Evolutionary conservation across 2,797 vertebrate genomes (phyloP).

Genomic region (Thripadectes ignobilis): DNA sequence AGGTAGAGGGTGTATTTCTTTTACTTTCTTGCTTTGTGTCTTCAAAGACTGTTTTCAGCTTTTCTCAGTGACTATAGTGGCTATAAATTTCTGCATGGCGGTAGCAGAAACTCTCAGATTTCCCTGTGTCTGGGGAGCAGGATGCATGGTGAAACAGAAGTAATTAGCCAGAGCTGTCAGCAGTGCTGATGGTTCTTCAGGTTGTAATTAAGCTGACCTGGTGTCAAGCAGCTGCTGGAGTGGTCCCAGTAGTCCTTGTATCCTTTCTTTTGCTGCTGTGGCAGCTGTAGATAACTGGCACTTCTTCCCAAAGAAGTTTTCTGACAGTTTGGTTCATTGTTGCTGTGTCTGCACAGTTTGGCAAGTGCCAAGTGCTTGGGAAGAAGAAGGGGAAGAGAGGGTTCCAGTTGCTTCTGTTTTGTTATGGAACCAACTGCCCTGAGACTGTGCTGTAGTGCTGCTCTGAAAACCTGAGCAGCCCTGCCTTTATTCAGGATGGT

Average conservation of each 20-base stretch:
- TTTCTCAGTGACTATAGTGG: neutral
- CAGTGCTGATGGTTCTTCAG: neutral
- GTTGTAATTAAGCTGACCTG: neutral
- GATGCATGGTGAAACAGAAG: neutral
- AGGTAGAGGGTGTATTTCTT: neutral
- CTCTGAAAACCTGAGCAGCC: neutral
- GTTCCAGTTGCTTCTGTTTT: neutral
- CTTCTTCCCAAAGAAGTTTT: neutral
- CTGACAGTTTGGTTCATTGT: neutral
- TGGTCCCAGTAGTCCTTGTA: neutral
- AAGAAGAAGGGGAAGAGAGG: neutral
- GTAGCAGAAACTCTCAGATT: neutral
- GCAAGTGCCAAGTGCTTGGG: fast-evolving
- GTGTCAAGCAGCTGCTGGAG: neutral
- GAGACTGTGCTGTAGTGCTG: neutral
- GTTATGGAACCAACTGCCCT: neutral
- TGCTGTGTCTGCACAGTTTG: neutral
- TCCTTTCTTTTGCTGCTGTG: neutral
- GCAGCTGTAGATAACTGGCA: neutral
- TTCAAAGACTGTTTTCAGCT: neutral
- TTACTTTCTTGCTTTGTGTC: neutral
- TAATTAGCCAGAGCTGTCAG: neutral
- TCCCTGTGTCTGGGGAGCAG: neutral
- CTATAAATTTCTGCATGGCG: neutral
- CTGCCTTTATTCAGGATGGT: neutral